Evolutionary conservation across 2,113 vertebrate genomes (phyloP), one percentile per base, ranked within the genome.

Genomic region (Arvicanthis niloticus): DNA sequence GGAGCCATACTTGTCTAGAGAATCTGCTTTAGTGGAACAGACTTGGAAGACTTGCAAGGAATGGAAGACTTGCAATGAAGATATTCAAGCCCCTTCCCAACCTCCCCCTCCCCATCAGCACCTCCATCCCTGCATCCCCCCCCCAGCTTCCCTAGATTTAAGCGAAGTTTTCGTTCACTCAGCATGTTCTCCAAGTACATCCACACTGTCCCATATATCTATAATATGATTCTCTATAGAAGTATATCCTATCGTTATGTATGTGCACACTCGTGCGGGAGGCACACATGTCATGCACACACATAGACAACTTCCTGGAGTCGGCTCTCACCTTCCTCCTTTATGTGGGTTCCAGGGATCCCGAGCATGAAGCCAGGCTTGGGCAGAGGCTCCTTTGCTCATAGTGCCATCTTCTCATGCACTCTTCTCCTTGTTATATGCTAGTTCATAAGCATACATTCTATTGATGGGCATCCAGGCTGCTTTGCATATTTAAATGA

Each of bases 71-170:
- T n/a, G 21, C 3, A 2, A 29, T 40, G 34, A 85, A 70, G 51
- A 48, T 58, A 75, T 7, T 1, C 0, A 10, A 91, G 37, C 11
- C 31, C 29, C 31, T 8, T 31, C 5, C 4, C 5, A 16, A 34
- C 67, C 31, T 67, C 29, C 0, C 29, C 31, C 37, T 22, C 51
- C 13, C 53, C 80, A 6, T 5, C 21, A 24, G n/a, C 72, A 11
- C 72, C 72, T 40, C 21, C 9, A 11, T 24, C 13, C 13, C 67
- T 68, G 67, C 31, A 68, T 68, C 70, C 7, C 6, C 0, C 16
- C 70, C 37, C 8, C 26, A 42, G 77, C 17, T 51, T 80, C 31
- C 56, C 29, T n/a, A 81, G 37, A 68, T 81, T 37, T 13, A 91
- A 42, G 60, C 9, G 6, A 42, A 22, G 37, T 56, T 34, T 87